Percentiles rank a stretch among this genome's conserved stretches.
Evolutionary conservation across 2,888 invertebrate species (phyloP).

Genomic region (Carterocephalus palaemon): DNA sequence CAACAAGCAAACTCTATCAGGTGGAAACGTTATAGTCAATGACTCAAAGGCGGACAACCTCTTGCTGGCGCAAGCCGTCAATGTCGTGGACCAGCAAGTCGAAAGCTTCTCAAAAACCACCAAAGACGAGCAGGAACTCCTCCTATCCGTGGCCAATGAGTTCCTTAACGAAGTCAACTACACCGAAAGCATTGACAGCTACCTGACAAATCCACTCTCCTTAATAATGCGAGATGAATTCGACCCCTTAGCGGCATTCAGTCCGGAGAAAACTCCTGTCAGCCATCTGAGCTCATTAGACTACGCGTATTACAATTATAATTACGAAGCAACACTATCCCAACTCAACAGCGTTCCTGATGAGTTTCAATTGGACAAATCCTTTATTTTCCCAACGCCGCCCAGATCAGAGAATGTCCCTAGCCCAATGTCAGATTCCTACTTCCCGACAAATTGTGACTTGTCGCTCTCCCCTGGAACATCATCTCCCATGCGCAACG

Average conservation of each 20-base stretch:
- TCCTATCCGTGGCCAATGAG: constrained; percentile 41
- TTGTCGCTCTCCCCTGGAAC: constrained; percentile 50
- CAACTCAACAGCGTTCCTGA: constrained; percentile 20
- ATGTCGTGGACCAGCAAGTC: constrained; percentile 39
- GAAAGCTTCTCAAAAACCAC: constrained; percentile 42
- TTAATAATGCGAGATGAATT: neutral
- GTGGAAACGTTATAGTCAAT: constrained; percentile 59
- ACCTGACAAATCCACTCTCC: neutral
- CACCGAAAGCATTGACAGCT: constrained; percentile 7
- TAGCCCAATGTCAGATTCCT: constrained; percentile 54
- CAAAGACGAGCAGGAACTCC: constrained; percentile 41
- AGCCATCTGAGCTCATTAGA: too few relatives aligned
- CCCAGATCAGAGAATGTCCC: constrained; percentile 55
- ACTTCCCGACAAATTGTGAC: constrained; percentile 44
- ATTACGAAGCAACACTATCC: constrained; percentile 29
- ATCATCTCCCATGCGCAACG: constrained; percentile 49
- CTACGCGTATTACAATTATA: constrained; percentile 35
- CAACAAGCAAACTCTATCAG: constrained; percentile 55
- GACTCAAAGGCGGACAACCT: constrained; percentile 36
- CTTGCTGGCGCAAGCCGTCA: constrained; percentile 45
- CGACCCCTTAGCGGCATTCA: neutral
- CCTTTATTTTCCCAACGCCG: constrained; percentile 49
- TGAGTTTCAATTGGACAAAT: constrained; percentile 24
- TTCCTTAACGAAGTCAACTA: constrained; percentile 37
- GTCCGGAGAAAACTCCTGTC: constrained; percentile 14